These are phyloP conservation scores for Clamator glandarius DNA, from an alignment of 2,797 vertebrate genomes.

Conservation along the genomic window DNA sequence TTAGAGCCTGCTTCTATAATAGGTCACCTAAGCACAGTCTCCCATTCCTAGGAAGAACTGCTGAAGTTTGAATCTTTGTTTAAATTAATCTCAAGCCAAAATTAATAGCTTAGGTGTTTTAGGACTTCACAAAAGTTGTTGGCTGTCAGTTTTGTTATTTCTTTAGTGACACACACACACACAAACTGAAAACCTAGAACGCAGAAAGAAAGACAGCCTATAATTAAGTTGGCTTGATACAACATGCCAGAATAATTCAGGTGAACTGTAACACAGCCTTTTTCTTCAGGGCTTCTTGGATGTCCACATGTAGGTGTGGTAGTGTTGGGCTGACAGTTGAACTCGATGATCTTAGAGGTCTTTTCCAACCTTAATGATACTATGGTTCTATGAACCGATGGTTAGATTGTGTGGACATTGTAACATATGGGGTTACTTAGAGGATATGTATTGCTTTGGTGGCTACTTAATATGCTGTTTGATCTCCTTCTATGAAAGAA, in stretches of 20 bases:
- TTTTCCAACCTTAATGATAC: no score
- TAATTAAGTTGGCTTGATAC: not conserved
- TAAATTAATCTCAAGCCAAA: not conserved
- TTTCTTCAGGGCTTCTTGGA: not conserved
- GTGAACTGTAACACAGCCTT: fast-evolving
- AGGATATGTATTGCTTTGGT: not conserved
- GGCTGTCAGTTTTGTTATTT: not conserved
- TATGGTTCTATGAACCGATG: no score
- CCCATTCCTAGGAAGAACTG: not conserved
- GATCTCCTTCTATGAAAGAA: not conserved
- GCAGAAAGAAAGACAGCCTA: not conserved
- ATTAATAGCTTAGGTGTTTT: not conserved
- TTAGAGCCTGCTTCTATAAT: not conserved
- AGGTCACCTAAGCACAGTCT: not conserved
- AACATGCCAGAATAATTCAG: not conserved
- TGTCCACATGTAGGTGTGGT: not conserved
- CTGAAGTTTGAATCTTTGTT: not conserved
- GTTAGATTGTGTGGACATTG: not conserved
- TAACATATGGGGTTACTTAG: not conserved
- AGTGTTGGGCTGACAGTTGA: no score
- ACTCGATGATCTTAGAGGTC: no score
- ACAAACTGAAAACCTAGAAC: not conserved
- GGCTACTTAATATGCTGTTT: not conserved
- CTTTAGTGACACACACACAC: not conserved
- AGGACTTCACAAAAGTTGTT: not conserved